A percentile compares a stretch with the other conserved stretches of the same genome.
These are phyloP conservation scores for Oncorhynchus mykiss DNA, from an alignment of 2,113 vertebrate species.

Conservation along the genomic window DNA sequence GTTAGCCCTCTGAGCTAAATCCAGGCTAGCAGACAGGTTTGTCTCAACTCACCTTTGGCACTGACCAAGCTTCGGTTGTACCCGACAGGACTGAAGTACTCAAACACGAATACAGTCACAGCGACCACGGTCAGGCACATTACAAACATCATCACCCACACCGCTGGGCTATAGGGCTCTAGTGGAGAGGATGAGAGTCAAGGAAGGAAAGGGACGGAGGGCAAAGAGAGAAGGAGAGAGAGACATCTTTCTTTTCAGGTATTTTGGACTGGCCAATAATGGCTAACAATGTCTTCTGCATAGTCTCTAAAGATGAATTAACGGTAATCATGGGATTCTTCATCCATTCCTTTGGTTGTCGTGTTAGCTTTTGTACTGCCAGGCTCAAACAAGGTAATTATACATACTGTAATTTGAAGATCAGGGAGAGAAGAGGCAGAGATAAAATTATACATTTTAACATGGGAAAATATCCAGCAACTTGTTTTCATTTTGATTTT, in stretches of 20 bases:
- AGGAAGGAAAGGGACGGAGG: conserved; percentile 1
- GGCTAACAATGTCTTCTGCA: too few species aligned
- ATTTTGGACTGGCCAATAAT: too few species aligned
- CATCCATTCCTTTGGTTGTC: too few species aligned
- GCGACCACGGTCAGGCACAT: conserved; percentile 98
- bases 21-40: neutral
- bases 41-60: conserved; percentile 83
- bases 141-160: conserved; percentile 97
- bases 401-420: too few species aligned
- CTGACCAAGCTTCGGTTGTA: conserved; percentile 93
- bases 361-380: too few species aligned
- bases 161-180: conserved; percentile 83
- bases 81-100: conserved; percentile 94
- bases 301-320: too few species aligned
- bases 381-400: too few species aligned
- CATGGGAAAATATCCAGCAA: neutral
- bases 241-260: too few species aligned
- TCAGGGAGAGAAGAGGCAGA: neutral
- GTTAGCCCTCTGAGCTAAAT: too few species aligned
- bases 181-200: conserved; percentile 25
- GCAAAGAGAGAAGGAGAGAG: too few species aligned
- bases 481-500: neutral
- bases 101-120: conserved; percentile 92
- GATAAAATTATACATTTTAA: neutral
- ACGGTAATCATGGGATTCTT: too few species aligned